phyloP scores from a whole-genome alignment of 2,113 vertebrate species.

The Cyphomyrus discorhynchus region DNA sequence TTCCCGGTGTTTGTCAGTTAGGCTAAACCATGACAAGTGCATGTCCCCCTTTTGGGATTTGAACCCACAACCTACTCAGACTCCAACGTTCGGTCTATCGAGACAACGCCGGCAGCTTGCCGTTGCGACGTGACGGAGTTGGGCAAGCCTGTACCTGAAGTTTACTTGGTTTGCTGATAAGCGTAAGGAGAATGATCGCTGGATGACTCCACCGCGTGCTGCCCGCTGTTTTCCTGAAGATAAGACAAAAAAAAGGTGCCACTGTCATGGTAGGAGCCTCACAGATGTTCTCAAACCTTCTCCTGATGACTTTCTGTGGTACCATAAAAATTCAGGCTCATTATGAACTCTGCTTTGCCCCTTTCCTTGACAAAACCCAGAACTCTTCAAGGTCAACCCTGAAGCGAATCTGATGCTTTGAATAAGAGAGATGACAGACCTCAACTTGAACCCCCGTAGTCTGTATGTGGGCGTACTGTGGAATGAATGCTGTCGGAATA shows the following conservation, averaged over 20 bases:
- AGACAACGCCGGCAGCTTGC: background rate
- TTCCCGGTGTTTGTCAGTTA: background rate
- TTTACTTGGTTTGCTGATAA: conserved; percentile 95
- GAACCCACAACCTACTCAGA: background rate
- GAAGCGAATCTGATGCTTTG: background rate
- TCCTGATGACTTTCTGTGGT: background rate
- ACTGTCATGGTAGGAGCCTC: background rate
- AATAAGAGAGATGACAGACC: conserved; percentile 43
- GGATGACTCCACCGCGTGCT: conserved; percentile 89
- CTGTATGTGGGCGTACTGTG: conserved; percentile 87
- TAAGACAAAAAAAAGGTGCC: conserved; percentile 24
- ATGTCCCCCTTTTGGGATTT: background rate
- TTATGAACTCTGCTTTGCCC: background rate
- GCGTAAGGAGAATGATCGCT: conserved; percentile 93
- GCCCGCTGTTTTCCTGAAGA: conserved; percentile 81
- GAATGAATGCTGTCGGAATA: conserved; percentile 93
- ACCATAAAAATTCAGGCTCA: background rate
- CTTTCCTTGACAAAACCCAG: background rate
- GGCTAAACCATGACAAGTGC: background rate
- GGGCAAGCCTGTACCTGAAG: conserved; percentile 66
- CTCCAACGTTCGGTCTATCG: background rate
- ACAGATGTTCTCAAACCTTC: background rate
- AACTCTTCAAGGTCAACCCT: background rate
- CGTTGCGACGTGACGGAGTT: background rate
- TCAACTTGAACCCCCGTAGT: conserved; percentile 78